Percentiles rank a stretch among this genome's conserved stretches.
Conservation (phyloP, 2,888 invertebrate species). For the Coelinius sp. region DNA sequence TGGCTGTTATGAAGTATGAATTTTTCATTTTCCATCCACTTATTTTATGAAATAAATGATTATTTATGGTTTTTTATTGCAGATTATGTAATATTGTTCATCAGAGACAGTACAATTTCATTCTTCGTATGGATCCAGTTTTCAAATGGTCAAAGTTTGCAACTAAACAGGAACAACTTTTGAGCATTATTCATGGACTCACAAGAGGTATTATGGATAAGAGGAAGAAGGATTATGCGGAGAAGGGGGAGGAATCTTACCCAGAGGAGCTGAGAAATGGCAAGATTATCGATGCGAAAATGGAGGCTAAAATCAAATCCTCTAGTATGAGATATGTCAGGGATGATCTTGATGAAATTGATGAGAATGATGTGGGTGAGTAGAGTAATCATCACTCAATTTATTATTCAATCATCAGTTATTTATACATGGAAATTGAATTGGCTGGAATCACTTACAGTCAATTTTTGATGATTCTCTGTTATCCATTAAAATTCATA, state of each 20-base stretch:
- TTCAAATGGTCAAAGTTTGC: slow-evolving; percentile 72
- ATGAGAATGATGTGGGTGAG: slow-evolving; percentile 70
- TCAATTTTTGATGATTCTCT: not conserved
- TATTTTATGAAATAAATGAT: not conserved
- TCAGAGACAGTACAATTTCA: slow-evolving; percentile 71
- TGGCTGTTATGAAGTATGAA: slow-evolving; percentile 74
- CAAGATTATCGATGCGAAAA: slow-evolving; percentile 51
- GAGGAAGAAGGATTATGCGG: slow-evolving; percentile 53
- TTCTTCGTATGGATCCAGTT: slow-evolving; percentile 70
- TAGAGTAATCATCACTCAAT: slow-evolving; percentile 31
- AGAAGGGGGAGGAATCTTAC: slow-evolving; percentile 44
- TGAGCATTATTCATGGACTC: slow-evolving; percentile 72
- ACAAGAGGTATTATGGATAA: slow-evolving; percentile 69
- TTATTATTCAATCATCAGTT: not conserved
- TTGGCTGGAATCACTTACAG: not conserved
- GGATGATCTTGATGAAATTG: slow-evolving; percentile 72
- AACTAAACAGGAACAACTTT: slow-evolving; percentile 69
- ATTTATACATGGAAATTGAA: not conserved
- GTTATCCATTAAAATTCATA: too few relatives aligned
- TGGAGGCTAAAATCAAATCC: slow-evolving; percentile 53
- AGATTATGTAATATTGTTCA: slow-evolving; percentile 75
- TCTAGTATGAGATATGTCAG: slow-evolving; percentile 61
- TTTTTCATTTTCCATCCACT: not conserved
- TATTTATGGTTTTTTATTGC: slow-evolving; percentile 33
- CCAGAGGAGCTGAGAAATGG: slow-evolving; percentile 37